Evolutionary conservation across 2,797 vertebrate genomes (phyloP), one percentile per base, ranked within the genome.

Genomic region (Momotus momota): DNA sequence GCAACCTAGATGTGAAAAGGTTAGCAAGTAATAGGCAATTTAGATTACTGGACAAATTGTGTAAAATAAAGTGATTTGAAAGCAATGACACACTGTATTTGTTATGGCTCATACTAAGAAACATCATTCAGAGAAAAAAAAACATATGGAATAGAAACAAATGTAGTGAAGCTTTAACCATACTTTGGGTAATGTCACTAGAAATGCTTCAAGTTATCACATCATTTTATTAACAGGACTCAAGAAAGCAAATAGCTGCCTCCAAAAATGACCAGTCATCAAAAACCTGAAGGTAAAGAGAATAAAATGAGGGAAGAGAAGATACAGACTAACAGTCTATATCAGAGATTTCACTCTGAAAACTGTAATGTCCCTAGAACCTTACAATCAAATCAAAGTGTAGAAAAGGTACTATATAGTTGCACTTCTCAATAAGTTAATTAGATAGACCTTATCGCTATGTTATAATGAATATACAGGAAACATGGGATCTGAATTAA

Each of bases 241-340:
- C 80, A 73, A 71, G 40, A 72, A 93, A 94, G 23, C 21, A 87
- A 89, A 86, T 12, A 71, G 4, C 4, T 49, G 18, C 3, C 22
- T 35, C 22, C 19, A 14, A 25, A 43, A 86, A 27, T 57, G 61
- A 11, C 12, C 57, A 71, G 70, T 82, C 45, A 85, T 75, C 16
- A 81, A 78, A 95, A 97, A 73, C 5, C 7, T 61, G 77, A 96
- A 41, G 26, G 29, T 29, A 58, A 93, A 72, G 73, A 85, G 12
- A 92, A 88, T 57, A 70, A 94, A 96, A 80, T 67, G 15, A 88
- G 3, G 15, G 7, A 55, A 64, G 8, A 6, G 16, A 86, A 86
- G 86, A 86, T 19, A 58, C 10, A 90, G n/a, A 86, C 11, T 65
- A 52, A 52, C 3, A 55, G 26, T 54, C 40, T 86, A 3, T 65